Percentiles rank a stretch among this genome's conserved stretches.
Evolutionary conservation across 2,888 invertebrate genomes (phyloP).

Genomic region (Pasiphila rectangulata): DNA sequence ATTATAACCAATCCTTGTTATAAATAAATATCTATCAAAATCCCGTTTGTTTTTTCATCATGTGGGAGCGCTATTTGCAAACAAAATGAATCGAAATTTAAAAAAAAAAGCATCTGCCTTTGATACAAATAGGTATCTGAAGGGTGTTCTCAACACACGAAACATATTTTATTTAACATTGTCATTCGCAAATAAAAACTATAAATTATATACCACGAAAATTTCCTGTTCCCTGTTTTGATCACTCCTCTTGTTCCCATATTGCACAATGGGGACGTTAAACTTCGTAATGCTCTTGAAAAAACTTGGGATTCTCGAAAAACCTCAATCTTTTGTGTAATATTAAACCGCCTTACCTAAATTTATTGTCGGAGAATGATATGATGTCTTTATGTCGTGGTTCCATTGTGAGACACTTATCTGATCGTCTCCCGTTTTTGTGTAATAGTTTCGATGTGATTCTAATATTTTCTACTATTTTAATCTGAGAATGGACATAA

Average conservation of each 20-base stretch:
- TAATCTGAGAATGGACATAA: slow-evolving; percentile 29
- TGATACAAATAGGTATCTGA: neutral
- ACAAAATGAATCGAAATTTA: neutral
- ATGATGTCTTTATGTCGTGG: slow-evolving; percentile 77
- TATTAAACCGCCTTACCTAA: slow-evolving; percentile 71
- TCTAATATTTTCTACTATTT: slow-evolving; percentile 44
- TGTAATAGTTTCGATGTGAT: slow-evolving; percentile 57
- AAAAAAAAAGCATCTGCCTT: neutral
- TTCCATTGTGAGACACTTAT: slow-evolving; percentile 74
- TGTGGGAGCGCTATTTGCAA: neutral
- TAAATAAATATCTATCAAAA: too few relatives aligned
- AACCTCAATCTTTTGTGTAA: slow-evolving; percentile 70
- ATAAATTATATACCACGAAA: slow-evolving; percentile 52
- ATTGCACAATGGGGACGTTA: slow-evolving; percentile 60
- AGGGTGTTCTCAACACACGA: slow-evolving; percentile 10
- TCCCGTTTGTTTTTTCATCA: too few relatives aligned
- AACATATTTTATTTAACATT: slow-evolving; percentile 13
- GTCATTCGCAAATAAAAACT: slow-evolving; percentile 41
- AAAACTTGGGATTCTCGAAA: slow-evolving; percentile 61
- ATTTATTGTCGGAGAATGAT: slow-evolving; percentile 77
- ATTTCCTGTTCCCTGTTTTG: slow-evolving; percentile 63
- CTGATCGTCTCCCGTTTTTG: slow-evolving; percentile 71
- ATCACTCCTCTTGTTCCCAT: slow-evolving; percentile 76
- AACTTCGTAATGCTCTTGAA: slow-evolving; percentile 54
- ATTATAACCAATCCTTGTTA: too few relatives aligned